phyloP scores from a whole-genome alignment of 2,113 vertebrate species.

The Martes martes region DNA sequence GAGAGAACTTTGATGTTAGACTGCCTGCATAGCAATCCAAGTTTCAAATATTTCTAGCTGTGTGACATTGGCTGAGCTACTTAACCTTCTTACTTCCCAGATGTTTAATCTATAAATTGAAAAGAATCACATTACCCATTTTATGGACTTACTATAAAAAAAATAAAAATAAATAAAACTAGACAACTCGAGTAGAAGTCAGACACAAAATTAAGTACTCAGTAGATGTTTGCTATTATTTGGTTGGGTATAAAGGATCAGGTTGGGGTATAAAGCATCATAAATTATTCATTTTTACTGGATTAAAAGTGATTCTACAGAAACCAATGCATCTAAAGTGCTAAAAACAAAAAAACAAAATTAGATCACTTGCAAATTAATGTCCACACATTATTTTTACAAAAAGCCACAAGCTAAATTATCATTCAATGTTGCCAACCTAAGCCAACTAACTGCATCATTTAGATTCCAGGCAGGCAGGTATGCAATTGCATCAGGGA shows the following conservation, averaged over 20 bases:
- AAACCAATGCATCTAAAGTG: constrained; percentile 2
- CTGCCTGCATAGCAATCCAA: neutral
- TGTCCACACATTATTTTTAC: neutral
- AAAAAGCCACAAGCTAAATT: neutral
- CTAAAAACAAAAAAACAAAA: constrained; percentile 5
- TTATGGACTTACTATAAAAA: neutral
- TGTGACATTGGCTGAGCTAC: neutral
- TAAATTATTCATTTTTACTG: constrained; percentile 1
- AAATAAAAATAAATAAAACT: neutral
- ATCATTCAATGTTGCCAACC: neutral
- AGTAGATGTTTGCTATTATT: constrained; percentile 6
- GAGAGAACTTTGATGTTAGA: neutral
- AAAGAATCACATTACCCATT: neutral
- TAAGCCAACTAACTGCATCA: neutral
- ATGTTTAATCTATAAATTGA: neutral
- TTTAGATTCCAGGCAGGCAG: neutral
- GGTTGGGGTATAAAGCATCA: neutral
- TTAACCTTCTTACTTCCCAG: neutral
- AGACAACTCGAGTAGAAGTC: neutral
- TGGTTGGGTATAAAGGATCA: neutral
- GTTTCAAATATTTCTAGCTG: neutral
- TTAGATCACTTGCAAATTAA: constrained; percentile 13
- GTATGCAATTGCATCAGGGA: neutral
- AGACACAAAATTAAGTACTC: neutral
- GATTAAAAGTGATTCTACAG: neutral